Conservation (phyloP, 1,140 invertebrate species). For the Gonioctena quinquepunctata region DNA sequence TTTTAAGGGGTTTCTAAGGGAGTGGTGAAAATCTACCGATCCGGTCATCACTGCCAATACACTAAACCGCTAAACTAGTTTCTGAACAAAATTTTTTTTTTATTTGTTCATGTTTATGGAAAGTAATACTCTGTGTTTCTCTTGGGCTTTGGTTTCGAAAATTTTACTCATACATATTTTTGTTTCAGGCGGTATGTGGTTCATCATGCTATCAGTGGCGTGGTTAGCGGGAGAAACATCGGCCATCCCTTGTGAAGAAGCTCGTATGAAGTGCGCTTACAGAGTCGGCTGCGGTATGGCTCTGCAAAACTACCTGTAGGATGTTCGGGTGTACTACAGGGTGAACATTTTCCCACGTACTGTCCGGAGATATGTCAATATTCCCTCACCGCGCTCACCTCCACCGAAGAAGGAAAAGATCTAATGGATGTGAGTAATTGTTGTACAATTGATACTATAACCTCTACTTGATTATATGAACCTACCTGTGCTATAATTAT, state of each 20-base stretch:
- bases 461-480: too few relatives aligned
- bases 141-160: too few relatives aligned
- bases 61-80: too few relatives aligned
- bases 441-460: too few relatives aligned
- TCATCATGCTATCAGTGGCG: constrained; percentile 53
- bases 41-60: too few relatives aligned
- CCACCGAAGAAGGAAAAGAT: constrained; percentile 75
- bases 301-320: constrained; percentile 73
- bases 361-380: constrained; percentile 75
- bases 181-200: constrained; percentile 51
- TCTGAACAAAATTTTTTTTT: too few relatives aligned
- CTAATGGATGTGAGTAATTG: constrained; percentile 70
- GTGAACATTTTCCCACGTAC: constrained; percentile 52
- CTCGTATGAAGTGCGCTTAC: constrained; percentile 71
- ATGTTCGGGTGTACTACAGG: constrained; percentile 69
- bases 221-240: constrained; percentile 42
- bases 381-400: constrained; percentile 76
- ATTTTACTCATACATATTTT: too few relatives aligned
- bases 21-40: too few relatives aligned
- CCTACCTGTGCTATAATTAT: too few relatives aligned
- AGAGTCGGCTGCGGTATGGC: constrained; percentile 74
- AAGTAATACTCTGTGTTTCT: too few relatives aligned
- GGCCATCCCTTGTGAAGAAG: constrained; percentile 66
- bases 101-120: too few relatives aligned
- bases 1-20: too few relatives aligned